Conservation (phyloP, 2,888 invertebrate species). For the Hydraecia micacea region DNA sequence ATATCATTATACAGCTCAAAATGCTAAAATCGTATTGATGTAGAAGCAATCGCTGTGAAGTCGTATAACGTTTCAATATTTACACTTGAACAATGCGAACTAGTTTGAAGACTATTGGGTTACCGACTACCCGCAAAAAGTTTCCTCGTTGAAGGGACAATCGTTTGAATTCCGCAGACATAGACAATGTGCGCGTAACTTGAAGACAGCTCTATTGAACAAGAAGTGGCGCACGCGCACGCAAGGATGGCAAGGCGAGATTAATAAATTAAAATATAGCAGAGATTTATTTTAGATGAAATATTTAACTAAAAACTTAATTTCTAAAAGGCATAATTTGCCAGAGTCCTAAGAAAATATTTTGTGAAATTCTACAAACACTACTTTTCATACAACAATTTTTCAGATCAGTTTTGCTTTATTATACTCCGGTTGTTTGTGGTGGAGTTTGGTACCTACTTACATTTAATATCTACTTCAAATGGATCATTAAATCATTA, state of each 20-base stretch:
- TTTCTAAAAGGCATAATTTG: not conserved
- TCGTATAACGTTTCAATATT: conserved; percentile 64
- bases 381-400: not conserved
- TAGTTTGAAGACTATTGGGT: conserved; percentile 60
- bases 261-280: not conserved
- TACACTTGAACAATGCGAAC: conserved; percentile 50
- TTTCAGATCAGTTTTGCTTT: not conserved
- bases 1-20: not conserved
- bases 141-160: conserved; percentile 45
- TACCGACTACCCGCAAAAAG: conserved; percentile 57
- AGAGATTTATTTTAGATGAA: not conserved
- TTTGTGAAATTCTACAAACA: not conserved
- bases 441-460: not conserved
- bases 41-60: conserved; percentile 15
- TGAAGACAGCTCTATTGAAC: conserved; percentile 67
- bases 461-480: not conserved
- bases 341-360: not conserved
- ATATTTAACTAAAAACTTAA: not conserved
- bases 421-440: not conserved
- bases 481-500: not conserved
- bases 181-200: conserved; percentile 69
- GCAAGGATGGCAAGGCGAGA: conserved; percentile 49
- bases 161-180: conserved; percentile 53
- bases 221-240: conserved; percentile 54
- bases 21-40: conserved; percentile 28